Evolutionary conservation across 2,113 vertebrate genomes (phyloP).

Genomic region (Macrotis lagotis): DNA sequence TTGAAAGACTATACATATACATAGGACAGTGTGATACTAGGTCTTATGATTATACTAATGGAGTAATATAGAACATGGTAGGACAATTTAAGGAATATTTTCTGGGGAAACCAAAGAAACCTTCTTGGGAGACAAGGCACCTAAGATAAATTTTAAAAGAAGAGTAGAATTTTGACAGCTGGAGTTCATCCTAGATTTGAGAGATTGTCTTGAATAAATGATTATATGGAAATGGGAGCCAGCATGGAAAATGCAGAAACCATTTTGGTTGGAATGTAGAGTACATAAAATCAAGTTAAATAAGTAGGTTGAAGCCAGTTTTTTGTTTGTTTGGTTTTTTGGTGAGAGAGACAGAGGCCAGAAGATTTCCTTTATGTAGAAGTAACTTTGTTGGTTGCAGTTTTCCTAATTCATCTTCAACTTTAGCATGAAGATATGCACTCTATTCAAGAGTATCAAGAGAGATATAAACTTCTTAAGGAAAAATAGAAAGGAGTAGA

Average conservation of each 20-base stretch:
- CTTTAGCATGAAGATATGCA: conserved; percentile 10
- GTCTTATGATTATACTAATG: neutral
- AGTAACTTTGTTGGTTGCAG: neutral
- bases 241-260: neutral
- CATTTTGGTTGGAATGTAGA: neutral
- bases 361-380: neutral
- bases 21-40: neutral
- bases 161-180: neutral
- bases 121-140: neutral
- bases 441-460: neutral
- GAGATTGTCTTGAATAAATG: neutral
- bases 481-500: neutral
- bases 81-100: neutral
- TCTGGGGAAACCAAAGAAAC: neutral
- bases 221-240: neutral
- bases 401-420: neutral
- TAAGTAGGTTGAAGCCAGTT: neutral
- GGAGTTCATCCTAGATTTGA: neutral
- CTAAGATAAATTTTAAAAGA: neutral
- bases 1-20: neutral
- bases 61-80: neutral
- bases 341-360: neutral
- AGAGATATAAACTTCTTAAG: neutral
- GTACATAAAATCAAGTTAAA: neutral
- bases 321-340: neutral